Evolutionary conservation across 2,797 vertebrate genomes (phyloP).

Genomic region (Enteromius viviparus): DNA sequence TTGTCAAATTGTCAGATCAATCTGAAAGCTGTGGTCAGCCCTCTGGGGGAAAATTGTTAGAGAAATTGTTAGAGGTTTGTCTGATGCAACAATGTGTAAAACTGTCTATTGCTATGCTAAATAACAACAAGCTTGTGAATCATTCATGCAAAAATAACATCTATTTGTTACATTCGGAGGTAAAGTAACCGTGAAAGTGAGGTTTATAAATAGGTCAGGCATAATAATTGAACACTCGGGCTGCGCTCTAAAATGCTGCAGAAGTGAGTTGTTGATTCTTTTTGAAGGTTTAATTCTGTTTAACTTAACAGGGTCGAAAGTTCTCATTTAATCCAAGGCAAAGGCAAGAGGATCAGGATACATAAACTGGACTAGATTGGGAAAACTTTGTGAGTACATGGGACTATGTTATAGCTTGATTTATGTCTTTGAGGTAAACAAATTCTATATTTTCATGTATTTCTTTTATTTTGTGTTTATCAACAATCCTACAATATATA

Average conservation of each 20-base stretch:
- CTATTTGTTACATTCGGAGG: constrained; percentile 11
- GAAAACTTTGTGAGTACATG: background rate
- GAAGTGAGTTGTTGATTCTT: background rate
- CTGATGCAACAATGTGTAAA: constrained; percentile 26
- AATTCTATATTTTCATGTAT: background rate
- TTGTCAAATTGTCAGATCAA: constrained; percentile 12
- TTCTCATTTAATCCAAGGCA: background rate
- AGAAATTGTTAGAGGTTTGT: background rate
- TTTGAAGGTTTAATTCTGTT: background rate
- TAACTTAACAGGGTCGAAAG: background rate
- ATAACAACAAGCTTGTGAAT: constrained; percentile 13
- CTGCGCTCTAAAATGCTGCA: background rate
- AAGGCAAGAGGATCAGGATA: background rate
- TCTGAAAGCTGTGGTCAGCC: constrained; percentile 5
- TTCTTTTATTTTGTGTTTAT: background rate
- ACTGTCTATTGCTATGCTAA: constrained; percentile 24
- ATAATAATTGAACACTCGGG: constrained; percentile 9
- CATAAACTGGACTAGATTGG: background rate
- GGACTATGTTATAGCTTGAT: background rate
- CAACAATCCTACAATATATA: background rate
- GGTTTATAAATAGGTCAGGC: constrained; percentile 24
- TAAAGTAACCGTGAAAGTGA: constrained; percentile 23
- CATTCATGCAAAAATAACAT: constrained; percentile 34
- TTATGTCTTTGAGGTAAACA: background rate
- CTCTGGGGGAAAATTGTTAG: background rate